Conservation (phyloP, 2,113 vertebrate genomes). For the Leuciscus idus region DNA sequence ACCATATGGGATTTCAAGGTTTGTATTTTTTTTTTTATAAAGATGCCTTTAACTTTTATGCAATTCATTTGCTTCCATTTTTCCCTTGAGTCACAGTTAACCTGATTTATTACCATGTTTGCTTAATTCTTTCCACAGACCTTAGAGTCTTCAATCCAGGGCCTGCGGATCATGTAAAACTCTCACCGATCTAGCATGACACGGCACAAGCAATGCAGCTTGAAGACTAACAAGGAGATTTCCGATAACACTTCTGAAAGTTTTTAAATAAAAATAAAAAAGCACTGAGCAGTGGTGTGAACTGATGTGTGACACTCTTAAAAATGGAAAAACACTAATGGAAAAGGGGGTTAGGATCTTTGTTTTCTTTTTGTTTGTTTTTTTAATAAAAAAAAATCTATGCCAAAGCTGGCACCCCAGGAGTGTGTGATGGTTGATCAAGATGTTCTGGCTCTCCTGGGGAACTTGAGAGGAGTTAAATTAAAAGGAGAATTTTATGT, state of each 20-base stretch:
- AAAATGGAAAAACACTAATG: constrained; percentile 55
- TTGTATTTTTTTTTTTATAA: neutral
- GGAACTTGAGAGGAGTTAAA: constrained; percentile 76
- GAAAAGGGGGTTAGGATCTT: constrained; percentile 59
- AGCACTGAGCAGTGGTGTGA: constrained; percentile 78
- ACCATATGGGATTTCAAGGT: constrained; percentile 99
- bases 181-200: constrained; percentile 71
- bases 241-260: constrained; percentile 69
- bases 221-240: constrained; percentile 71
- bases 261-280: constrained; percentile 58
- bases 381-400: constrained; percentile 72
- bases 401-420: constrained; percentile 86
- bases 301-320: constrained; percentile 75
- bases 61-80: neutral
- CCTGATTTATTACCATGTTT: neutral
- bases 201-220: constrained; percentile 56
- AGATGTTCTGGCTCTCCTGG: constrained; percentile 53
- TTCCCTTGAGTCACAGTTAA: neutral
- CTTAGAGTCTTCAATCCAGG: constrained; percentile 97
- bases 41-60: neutral
- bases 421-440: constrained; percentile 75
- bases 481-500: constrained; percentile 83
- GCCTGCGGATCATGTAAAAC: constrained; percentile 95
- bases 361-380: constrained; percentile 51
- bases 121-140: constrained; percentile 78